Conservation (phyloP, 2,797 vertebrate species). For the Furcifer pardalis region DNA sequence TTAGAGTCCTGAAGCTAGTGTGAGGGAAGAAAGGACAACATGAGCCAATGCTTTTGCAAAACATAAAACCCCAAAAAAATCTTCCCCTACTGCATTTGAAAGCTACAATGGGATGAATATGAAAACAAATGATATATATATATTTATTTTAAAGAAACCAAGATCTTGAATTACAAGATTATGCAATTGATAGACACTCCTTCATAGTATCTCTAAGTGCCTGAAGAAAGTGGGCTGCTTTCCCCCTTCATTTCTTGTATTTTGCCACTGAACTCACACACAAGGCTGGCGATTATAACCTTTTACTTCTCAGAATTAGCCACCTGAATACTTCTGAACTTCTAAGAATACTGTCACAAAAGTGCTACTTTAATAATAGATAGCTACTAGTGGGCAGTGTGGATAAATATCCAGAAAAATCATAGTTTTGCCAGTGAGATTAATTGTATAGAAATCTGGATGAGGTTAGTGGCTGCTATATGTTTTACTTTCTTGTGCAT, state of each 20-base stretch:
- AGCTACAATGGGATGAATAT: not conserved
- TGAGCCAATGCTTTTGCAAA: not conserved
- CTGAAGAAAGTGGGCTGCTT: not conserved
- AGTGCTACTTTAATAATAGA: not conserved
- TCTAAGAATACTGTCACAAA: not conserved
- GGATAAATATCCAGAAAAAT: not conserved
- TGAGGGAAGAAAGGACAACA: not conserved
- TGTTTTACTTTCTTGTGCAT: not conserved
- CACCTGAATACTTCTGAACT: not conserved
- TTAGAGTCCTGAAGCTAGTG: not conserved
- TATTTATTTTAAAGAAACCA: not conserved
- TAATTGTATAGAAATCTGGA: not conserved
- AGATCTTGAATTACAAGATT: not conserved
- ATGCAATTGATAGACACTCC: not conserved
- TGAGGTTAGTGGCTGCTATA: too few species aligned
- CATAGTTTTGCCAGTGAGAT: not conserved
- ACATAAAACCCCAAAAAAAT: too few species aligned
- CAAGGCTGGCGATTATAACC: not conserved
- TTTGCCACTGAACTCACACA: not conserved
- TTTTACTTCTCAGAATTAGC: constrained; percentile 1
- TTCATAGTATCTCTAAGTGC: not conserved
- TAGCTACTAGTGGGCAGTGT: not conserved
- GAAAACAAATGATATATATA: not conserved
- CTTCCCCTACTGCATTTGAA: not conserved
- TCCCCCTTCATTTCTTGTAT: not conserved